Conservation (phyloP, 2,113 vertebrate species). For the Crotalus tigris region DNA sequence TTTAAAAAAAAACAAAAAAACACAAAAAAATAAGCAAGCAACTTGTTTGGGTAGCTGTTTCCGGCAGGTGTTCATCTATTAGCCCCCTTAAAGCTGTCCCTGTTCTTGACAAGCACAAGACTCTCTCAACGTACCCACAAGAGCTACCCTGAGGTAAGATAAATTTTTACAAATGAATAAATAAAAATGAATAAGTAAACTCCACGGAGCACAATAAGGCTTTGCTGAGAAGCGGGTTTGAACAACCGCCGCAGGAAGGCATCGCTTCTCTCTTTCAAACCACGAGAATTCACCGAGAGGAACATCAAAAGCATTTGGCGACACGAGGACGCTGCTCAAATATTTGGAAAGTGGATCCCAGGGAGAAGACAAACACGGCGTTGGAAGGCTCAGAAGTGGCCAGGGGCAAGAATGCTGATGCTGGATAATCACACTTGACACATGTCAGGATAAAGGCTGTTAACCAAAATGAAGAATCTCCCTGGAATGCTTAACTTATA, state of each 20-base stretch:
- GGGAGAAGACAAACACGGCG: not conserved
- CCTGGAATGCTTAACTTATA: not conserved
- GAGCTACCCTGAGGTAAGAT: not conserved
- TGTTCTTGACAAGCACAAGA: not conserved
- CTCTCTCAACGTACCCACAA: not conserved
- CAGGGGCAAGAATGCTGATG: not conserved
- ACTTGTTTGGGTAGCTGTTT: not conserved
- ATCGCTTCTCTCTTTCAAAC: not conserved
- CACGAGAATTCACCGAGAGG: no score
- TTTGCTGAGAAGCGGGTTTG: not conserved
- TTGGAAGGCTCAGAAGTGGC: not conserved
- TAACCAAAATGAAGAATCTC: not conserved
- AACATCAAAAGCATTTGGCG: not conserved
- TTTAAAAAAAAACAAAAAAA: not conserved
- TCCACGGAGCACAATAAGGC: not conserved
- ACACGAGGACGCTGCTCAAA: not conserved
- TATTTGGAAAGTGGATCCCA: not conserved
- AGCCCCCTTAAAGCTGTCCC: not conserved
- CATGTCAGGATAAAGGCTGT: slow-evolving; percentile 10
- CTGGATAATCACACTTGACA: slow-evolving; percentile 1
- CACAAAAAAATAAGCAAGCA: not conserved
- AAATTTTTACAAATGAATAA: not conserved
- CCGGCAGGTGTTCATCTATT: not conserved
- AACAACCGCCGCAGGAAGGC: not conserved
- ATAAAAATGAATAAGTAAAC: not conserved